Evolutionary conservation across 2,113 vertebrate species (phyloP).

Genomic region (Phyllopteryx taeniolatus): DNA sequence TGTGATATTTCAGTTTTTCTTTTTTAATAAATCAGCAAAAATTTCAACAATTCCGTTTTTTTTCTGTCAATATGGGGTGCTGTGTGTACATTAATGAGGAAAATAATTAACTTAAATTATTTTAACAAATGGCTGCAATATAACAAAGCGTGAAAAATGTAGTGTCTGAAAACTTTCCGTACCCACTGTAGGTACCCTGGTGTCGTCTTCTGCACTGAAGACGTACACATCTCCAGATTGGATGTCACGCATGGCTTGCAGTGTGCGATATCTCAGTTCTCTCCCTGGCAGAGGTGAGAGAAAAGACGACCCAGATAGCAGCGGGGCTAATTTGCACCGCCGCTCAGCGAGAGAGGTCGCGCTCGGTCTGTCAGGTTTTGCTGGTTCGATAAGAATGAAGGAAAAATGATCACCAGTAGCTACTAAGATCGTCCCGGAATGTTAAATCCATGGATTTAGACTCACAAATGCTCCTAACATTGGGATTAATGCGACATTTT

Average conservation of each 20-base stretch:
- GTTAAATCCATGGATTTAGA: neutral
- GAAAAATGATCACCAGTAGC: neutral
- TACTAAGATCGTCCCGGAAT: neutral
- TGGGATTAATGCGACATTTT: neutral
- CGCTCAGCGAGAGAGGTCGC: neutral
- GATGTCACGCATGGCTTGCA: neutral
- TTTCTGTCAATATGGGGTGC: too few relatives aligned
- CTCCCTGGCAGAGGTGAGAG: neutral
- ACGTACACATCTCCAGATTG: neutral
- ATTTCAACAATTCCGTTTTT: too few relatives aligned
- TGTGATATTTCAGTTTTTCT: too few relatives aligned
- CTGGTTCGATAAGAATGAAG: neutral
- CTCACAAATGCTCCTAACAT: neutral
- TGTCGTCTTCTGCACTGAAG: too few relatives aligned
- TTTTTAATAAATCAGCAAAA: too few relatives aligned
- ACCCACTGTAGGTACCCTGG: too few relatives aligned
- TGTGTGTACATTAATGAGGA: too few relatives aligned
- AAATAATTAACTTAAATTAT: too few relatives aligned
- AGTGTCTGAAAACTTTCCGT: too few relatives aligned
- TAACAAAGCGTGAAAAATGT: too few relatives aligned
- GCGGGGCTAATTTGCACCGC: neutral
- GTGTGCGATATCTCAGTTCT: neutral
- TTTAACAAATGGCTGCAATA: too few relatives aligned
- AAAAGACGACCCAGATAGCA: constrained; percentile 1
- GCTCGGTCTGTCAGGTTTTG: neutral